These are phyloP conservation scores for Chaetodon trifascialis DNA, from an alignment of 2,113 vertebrate species.

Conservation along the genomic window DNA sequence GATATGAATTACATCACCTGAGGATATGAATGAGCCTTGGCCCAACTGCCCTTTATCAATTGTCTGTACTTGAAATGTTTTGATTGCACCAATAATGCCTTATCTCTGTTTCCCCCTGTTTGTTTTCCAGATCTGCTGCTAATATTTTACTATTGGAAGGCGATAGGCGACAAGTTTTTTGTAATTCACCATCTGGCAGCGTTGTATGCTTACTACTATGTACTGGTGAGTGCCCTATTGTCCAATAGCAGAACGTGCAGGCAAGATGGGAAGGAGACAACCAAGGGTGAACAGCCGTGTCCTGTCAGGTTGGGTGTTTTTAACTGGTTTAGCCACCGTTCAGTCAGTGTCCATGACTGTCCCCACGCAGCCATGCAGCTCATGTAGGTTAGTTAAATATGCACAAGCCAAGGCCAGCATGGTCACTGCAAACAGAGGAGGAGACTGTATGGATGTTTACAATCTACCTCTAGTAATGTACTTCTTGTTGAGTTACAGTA, in stretches of 20 bases:
- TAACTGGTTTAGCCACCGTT: background rate
- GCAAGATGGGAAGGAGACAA: conserved; percentile 80
- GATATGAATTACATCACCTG: too few relatives aligned
- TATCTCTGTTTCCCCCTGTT: conserved; percentile 39
- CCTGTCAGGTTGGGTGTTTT: conserved; percentile 38
- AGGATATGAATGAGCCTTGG: too few relatives aligned
- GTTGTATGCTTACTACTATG: conserved; percentile 94
- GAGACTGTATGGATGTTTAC: background rate
- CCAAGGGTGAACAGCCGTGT: conserved; percentile 82
- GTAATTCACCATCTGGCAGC: conserved; percentile 94
- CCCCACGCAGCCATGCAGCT: background rate
- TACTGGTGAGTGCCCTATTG: conserved; percentile 95
- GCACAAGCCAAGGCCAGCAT: background rate
- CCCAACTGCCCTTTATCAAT: background rate
- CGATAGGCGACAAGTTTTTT: conserved; percentile 97
- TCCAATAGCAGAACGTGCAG: conserved; percentile 80
- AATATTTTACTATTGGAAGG: conserved; percentile 96
- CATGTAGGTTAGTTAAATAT: conserved; percentile 1
- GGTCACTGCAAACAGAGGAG: background rate
- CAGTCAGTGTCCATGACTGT: background rate
- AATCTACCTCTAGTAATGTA: background rate
- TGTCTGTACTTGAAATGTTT: background rate
- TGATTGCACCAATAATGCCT: conserved; percentile 8
- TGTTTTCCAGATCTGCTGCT: conserved; percentile 93
- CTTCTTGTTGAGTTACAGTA: too few relatives aligned